Evolutionary conservation across 2,888 invertebrate genomes (phyloP), one percentile per base, ranked within the genome.

Genomic region (Nomada lathburiana): DNA sequence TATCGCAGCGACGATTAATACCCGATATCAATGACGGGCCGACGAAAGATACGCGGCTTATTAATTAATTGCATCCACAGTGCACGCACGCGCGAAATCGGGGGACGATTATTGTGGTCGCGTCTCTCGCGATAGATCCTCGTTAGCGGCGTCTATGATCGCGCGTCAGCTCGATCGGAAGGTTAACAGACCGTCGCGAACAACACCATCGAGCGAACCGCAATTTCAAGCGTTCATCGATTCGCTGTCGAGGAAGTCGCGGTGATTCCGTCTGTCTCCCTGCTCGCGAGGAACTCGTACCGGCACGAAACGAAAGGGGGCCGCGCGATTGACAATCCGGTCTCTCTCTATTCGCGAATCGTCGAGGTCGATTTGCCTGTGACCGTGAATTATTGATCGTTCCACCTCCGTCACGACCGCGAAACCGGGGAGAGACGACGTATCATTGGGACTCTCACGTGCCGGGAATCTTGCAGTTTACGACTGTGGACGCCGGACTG

Each of bases 61-160:
- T 88, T 88, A 88, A 88, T 88, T 86, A 86, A 82, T 75, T 81
- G 75, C 71, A 53, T 65, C 64, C 70, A 52, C 50, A 18, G 70
- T 29, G 47, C 47, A 47, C 29, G 57, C 59, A 70, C 16, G 59
- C 69, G 47, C 74, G 74, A 70, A 75, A 75, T 71, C 70, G 64
- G n/a, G 50, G 79, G 47, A 50, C 68, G 76, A 87, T 86, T 80
- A 86, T 80, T 62, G 68, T 59, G 70, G 74, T 74, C 80, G 64
- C 69, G 73, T 70, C 81, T 60, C 53, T 20, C 67, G 71, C 67
- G 77, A 80, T 80, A 80, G 79, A 67, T 79, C 65, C 79, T 80
- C 80, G 80, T 80, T 80, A 78, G 62, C 59, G 70, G 72, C 80
- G 67, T 79, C 80, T 80, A 50, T 79, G 80, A 80, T 80, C 80